These are phyloP conservation scores for Hucho hucho DNA, from an alignment of 2,113 vertebrate species.

Conservation along the genomic window DNA sequence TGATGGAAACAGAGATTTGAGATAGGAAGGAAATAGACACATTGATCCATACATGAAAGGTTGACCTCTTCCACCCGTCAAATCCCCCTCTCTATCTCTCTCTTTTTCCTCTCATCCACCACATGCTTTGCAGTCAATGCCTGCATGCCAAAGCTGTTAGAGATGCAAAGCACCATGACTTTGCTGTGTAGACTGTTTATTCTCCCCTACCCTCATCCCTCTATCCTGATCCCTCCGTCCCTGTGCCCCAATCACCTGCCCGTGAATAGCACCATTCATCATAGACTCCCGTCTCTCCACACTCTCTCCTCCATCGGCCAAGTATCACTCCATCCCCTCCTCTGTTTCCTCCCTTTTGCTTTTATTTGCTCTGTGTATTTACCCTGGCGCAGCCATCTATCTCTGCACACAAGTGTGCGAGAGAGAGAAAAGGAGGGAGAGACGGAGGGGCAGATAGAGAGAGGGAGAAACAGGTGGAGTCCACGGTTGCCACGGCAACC, in stretches of 20 bases:
- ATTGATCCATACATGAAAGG: slow-evolving; percentile 12
- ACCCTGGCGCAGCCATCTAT: slow-evolving; percentile 42
- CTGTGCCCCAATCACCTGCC: slow-evolving; percentile 18
- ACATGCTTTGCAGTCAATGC: not conserved
- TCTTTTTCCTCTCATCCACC: not conserved
- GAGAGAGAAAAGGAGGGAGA: slow-evolving; percentile 30
- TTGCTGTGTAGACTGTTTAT: not conserved
- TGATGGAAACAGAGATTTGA: too few relatives aligned
- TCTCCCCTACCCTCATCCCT: not conserved
- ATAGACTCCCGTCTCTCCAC: not conserved
- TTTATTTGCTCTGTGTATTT: slow-evolving; percentile 48
- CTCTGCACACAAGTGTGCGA: slow-evolving; percentile 32
- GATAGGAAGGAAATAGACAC: too few relatives aligned
- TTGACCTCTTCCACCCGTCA: not conserved
- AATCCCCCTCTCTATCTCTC: slow-evolving; percentile 3
- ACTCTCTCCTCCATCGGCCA: slow-evolving; percentile 5
- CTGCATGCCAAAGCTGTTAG: not conserved
- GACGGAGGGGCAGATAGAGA: slow-evolving; percentile 27
- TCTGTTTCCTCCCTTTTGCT: slow-evolving; percentile 23
- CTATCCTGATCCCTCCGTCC: not conserved
- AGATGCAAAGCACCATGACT: not conserved
- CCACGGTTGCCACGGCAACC: slow-evolving; percentile 83
- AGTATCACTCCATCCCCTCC: slow-evolving; percentile 21
- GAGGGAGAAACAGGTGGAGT: slow-evolving; percentile 81
- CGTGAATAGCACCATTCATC: slow-evolving; percentile 10